Percentiles rank a stretch among this genome's conserved stretches.
phyloP scores from a whole-genome alignment of 2,113 vertebrate species.

The Ursus arctos region DNA sequence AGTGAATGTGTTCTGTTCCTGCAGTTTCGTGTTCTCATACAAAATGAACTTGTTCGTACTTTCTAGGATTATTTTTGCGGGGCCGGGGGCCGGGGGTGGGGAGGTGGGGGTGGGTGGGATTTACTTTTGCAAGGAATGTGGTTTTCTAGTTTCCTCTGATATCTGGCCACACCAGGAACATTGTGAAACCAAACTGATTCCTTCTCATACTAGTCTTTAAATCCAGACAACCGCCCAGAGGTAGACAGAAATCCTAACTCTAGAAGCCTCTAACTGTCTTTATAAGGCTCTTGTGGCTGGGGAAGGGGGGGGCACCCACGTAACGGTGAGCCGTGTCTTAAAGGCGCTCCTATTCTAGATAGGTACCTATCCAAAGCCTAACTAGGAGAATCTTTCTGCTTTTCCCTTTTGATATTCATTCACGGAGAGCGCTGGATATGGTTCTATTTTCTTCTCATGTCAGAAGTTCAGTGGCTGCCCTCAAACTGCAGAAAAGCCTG shows the following conservation, averaged over 20 bases:
- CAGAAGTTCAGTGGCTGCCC: background rate
- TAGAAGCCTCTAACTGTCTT: background rate
- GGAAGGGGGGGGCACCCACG: background rate
- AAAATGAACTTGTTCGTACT: background rate
- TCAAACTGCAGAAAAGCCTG: background rate
- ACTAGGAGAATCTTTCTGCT: background rate
- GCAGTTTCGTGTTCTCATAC: background rate
- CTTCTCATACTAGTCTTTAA: background rate
- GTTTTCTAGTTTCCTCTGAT: background rate
- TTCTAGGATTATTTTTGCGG: background rate
- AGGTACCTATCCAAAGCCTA: no score
- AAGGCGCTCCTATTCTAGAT: background rate
- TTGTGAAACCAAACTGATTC: background rate
- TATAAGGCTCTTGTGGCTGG: rapidly evolving
- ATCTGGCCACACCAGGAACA: background rate
- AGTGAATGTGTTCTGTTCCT: background rate
- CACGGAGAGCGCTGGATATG: background rate
- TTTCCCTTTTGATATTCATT: background rate
- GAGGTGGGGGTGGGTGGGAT: background rate
- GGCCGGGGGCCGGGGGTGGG: rapidly evolving
- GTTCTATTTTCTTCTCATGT: constrained; percentile 4
- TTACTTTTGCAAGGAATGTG: background rate
- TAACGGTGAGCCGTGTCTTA: background rate
- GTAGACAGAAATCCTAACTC: background rate
- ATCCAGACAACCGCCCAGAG: background rate